Evolutionary conservation across 2,113 vertebrate species (phyloP).

Genomic region (Upupa epops): DNA sequence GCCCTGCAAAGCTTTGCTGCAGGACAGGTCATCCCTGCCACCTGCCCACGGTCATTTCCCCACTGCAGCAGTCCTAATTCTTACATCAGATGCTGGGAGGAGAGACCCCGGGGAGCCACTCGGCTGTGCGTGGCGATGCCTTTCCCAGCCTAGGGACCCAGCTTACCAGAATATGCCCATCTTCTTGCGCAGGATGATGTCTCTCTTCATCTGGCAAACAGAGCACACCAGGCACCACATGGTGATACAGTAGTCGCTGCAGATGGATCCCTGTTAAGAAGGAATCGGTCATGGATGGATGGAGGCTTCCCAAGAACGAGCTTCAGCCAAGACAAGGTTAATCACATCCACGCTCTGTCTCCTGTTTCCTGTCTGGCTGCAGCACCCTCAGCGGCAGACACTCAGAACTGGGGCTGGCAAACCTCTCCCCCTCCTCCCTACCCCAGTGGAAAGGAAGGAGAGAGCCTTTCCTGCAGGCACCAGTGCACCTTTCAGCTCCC

Average conservation of each 20-base stretch:
- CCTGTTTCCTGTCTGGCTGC: neutral
- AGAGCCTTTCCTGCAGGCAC: neutral
- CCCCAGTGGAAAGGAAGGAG: rapidly evolving
- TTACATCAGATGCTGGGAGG: rapidly evolving
- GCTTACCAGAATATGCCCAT: constrained; percentile 62
- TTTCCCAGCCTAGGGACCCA: neutral
- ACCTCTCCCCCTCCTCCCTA: too few relatives aligned
- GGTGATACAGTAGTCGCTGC: constrained; percentile 4
- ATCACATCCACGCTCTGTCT: rapidly evolving
- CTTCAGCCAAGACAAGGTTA: neutral
- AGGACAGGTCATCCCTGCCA: neutral
- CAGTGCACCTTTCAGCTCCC: neutral
- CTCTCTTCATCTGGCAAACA: constrained; percentile 77
- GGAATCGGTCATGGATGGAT: neutral
- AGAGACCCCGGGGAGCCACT: rapidly evolving
- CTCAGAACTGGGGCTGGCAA: neutral
- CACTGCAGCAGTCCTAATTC: neutral
- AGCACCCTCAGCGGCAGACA: neutral
- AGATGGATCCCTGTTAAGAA: constrained; percentile 69
- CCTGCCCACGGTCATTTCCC: neutral
- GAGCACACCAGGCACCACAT: constrained; percentile 39
- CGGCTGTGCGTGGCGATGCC: rapidly evolving
- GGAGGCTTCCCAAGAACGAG: neutral
- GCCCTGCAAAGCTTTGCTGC: neutral
- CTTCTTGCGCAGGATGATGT: constrained; percentile 68